Evolutionary conservation across 2,888 invertebrate species (phyloP).

Genomic region (Drosophila prolongata): DNA sequence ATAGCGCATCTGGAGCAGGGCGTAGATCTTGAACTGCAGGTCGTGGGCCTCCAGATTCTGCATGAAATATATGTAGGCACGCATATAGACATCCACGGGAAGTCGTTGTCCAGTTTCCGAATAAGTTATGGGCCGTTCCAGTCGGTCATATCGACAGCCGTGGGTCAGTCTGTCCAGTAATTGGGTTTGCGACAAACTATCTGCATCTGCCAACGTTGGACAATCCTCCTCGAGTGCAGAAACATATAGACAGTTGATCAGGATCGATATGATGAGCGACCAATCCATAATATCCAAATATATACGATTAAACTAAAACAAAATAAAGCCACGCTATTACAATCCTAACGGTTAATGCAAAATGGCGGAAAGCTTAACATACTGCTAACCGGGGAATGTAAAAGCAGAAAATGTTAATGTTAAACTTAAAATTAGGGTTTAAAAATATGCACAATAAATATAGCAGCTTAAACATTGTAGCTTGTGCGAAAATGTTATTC

Average conservation of each 20-base stretch:
- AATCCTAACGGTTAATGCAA: conserved; percentile 34
- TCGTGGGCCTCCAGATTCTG: conserved; percentile 93
- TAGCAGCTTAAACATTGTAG: too few species aligned
- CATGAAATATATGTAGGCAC: conserved; percentile 93
- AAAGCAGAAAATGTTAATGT: not conserved
- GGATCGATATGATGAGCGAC: conserved; percentile 51
- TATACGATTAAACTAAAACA: not conserved
- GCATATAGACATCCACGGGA: conserved; percentile 90
- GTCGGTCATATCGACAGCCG: conserved; percentile 91
- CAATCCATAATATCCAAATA: conserved; percentile 40
- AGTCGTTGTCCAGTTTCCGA: conserved; percentile 84
- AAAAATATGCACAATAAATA: too few species aligned
- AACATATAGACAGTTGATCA: conserved; percentile 43
- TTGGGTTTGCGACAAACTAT: conserved; percentile 89
- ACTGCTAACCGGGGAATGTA: not conserved
- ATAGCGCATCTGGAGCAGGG: conserved; percentile 92
- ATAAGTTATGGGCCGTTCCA: conserved; percentile 87
- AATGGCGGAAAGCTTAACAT: conserved; percentile 8
- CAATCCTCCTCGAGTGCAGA: conserved; percentile 78
- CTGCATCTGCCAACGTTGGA: conserved; percentile 86
- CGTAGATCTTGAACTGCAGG: conserved; percentile 93
- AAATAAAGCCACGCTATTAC: conserved; percentile 14
- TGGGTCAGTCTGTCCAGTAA: conserved; percentile 89
- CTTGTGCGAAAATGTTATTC: too few species aligned
- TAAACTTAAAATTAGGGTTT: not conserved